Evolutionary conservation across 2,113 vertebrate species (phyloP).

Genomic region (Colius striatus): DNA sequence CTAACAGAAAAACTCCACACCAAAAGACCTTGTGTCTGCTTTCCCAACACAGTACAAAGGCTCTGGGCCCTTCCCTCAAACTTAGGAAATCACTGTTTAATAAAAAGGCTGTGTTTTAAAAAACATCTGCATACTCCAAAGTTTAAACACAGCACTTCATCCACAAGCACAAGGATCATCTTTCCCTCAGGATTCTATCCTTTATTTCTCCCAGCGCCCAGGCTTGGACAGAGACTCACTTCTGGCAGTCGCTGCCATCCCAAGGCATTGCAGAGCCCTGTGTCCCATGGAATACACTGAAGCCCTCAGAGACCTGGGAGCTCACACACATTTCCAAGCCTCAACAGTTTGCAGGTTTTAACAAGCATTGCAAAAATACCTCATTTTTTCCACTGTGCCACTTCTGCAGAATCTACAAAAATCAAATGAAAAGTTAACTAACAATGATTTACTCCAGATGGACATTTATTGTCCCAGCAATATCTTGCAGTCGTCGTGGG

Average conservation of each 20-base stretch:
- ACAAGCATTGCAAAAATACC: not conserved
- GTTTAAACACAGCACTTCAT: not conserved
- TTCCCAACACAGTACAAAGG: too few relatives aligned
- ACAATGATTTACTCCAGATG: conserved; percentile 10
- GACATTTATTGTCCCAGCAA: not conserved
- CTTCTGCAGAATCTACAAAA: not conserved
- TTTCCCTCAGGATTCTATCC: not conserved
- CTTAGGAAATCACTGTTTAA: not conserved
- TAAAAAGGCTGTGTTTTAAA: not conserved
- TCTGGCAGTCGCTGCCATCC: not conserved
- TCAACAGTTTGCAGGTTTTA: not conserved
- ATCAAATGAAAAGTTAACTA: conserved; percentile 15
- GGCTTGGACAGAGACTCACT: too few relatives aligned
- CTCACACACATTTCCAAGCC: not conserved
- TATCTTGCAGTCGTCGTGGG: not conserved
- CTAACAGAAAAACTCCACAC: not conserved
- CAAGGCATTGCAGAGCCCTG: too few relatives aligned
- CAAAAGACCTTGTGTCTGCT: too few relatives aligned
- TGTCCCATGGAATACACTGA: not conserved
- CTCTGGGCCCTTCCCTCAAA: not conserved
- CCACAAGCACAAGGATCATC: not conserved
- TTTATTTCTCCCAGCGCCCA: too few relatives aligned
- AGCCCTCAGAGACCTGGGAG: not conserved
- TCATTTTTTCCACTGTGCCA: not conserved
- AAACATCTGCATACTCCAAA: not conserved